Percentiles rank a stretch among this genome's conserved stretches.
These are phyloP conservation scores for Minunthozetes semirufus DNA, from an alignment of 2,888 invertebrate genomes.

Conservation along the genomic window DNA sequence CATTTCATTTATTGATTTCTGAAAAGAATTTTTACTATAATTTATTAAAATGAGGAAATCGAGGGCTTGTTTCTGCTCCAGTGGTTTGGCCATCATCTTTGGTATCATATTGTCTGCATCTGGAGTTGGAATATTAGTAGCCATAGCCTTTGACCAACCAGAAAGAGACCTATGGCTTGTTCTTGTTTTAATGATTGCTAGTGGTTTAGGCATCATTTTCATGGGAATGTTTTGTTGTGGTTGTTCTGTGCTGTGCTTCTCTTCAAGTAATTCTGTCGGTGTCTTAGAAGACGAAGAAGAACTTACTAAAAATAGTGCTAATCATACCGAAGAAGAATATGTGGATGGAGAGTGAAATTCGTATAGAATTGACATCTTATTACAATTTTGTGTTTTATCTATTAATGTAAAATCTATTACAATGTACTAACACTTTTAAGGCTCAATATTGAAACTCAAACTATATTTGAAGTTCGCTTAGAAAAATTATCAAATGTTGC, in stretches of 20 bases:
- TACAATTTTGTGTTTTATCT: no score
- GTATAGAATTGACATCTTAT: no score
- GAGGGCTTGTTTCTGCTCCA: conserved; percentile 15
- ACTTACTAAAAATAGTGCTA: neutral
- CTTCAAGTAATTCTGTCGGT: conserved; percentile 7
- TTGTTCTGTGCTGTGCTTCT: conserved; percentile 14
- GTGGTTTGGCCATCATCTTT: conserved; percentile 19
- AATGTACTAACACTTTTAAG: no score
- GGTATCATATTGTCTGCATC: neutral
- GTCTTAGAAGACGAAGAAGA: neutral
- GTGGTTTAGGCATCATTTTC: neutral
- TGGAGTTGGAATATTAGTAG: conserved; percentile 1
- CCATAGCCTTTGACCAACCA: neutral
- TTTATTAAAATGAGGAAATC: conserved; percentile 6
- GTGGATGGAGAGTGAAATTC: neutral
- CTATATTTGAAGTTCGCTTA: no score
- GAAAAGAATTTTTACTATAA: neutral
- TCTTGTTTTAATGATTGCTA: neutral
- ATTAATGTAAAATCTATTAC: no score
- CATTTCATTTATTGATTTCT: no score
- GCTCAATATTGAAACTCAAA: no score
- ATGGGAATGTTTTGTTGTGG: conserved; percentile 21
- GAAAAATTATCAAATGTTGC: no score
- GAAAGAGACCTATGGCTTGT: conserved; percentile 20
- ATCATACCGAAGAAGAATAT: neutral